These are phyloP conservation scores for Theristus sp. DNA, from an alignment of 2,888 invertebrate species.

Conservation along the genomic window DNA sequence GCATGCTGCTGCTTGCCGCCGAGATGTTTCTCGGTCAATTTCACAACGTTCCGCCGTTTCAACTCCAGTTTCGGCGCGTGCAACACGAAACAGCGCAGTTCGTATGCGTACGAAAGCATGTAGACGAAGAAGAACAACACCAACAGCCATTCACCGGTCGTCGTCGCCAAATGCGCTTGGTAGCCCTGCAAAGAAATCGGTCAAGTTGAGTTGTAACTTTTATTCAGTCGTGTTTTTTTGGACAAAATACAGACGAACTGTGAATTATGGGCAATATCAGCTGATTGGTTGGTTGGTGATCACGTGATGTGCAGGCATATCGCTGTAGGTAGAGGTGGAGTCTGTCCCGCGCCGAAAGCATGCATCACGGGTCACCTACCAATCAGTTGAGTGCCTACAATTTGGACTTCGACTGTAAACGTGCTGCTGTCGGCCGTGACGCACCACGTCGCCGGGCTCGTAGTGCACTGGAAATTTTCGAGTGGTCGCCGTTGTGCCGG, in stretches of 20 bases:
- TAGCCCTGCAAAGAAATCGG: slow-evolving; percentile 10
- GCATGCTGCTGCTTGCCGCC: no score
- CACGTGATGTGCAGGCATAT: no score
- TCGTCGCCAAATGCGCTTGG: slow-evolving; percentile 12
- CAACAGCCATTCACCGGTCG: slow-evolving; percentile 14
- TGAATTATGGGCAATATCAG: not conserved
- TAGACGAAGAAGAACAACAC: slow-evolving; percentile 17
- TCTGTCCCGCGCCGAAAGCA: no score
- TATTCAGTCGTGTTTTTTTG: not conserved
- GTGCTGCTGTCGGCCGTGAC: not conserved
- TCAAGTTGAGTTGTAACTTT: not conserved
- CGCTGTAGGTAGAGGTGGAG: no score
- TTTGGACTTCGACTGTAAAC: not conserved
- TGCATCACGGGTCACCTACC: no score
- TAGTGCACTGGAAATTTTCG: not conserved
- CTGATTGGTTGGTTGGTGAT: no score
- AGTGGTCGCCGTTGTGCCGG: not conserved
- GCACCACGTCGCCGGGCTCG: not conserved
- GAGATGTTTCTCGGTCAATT: no score
- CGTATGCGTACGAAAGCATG: slow-evolving; percentile 15
- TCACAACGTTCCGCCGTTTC: not conserved
- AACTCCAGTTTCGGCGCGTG: not conserved
- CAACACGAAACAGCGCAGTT: slow-evolving; percentile 8
- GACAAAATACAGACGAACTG: no score
- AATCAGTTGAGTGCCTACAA: not conserved